These are phyloP conservation scores for Epinotia nisella DNA, from an alignment of 2,888 invertebrate genomes.

Conservation along the genomic window DNA sequence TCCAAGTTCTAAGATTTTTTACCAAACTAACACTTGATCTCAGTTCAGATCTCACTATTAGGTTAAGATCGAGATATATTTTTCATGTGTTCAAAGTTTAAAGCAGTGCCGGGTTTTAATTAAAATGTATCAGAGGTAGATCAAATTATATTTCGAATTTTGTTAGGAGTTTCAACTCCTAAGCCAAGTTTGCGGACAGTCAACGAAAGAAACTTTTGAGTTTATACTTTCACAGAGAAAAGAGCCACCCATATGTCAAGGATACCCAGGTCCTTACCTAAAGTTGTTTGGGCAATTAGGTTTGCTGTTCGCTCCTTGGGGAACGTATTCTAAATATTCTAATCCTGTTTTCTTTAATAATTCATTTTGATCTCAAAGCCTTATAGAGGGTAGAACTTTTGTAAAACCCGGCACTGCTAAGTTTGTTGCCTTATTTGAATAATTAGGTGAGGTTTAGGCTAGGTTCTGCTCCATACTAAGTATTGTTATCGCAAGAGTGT, in stretches of 20 bases:
- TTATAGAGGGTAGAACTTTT: no score
- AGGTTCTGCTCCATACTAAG: constrained; percentile 59
- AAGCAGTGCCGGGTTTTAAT: constrained; percentile 26
- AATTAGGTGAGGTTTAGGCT: constrained; percentile 43
- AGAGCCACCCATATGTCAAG: no score
- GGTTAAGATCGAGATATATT: constrained; percentile 49
- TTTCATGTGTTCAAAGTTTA: constrained; percentile 57
- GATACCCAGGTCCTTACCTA: no score
- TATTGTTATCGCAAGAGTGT: constrained; percentile 60
- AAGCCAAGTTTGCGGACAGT: neutral
- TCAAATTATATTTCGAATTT: neutral
- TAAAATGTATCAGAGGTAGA: neutral
- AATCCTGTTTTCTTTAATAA: no score
- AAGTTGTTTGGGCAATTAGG: no score
- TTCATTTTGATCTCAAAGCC: no score
- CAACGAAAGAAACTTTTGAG: neutral
- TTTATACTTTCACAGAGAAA: neutral
- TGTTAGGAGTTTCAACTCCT: neutral
- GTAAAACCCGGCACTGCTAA: neutral
- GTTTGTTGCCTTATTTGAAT: constrained; percentile 4
- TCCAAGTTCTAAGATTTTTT: constrained; percentile 67
- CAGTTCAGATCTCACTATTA: constrained; percentile 11
- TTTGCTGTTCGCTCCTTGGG: no score
- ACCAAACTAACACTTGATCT: neutral
- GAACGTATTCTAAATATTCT: no score